These are phyloP conservation scores for Mycteria americana DNA, from an alignment of 2,797 vertebrate genomes.

Conservation along the genomic window DNA sequence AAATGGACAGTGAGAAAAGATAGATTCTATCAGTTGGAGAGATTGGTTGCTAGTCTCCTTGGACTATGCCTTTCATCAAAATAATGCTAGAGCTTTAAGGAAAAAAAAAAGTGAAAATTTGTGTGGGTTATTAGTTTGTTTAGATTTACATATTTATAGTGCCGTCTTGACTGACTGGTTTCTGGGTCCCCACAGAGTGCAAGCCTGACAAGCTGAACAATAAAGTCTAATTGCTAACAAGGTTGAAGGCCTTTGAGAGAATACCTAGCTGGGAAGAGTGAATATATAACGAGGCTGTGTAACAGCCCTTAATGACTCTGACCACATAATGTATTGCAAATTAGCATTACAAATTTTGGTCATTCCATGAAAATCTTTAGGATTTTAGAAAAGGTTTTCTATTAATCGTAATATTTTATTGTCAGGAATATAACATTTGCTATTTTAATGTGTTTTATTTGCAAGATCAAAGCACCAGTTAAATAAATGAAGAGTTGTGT, in stretches of 20 bases:
- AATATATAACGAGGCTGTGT: background rate
- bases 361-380: background rate
- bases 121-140: background rate
- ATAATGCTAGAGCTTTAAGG: background rate
- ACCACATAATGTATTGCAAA: background rate
- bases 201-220: background rate
- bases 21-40: background rate
- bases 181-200: background rate
- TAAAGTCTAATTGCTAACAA: constrained; percentile 11
- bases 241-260: background rate
- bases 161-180: background rate
- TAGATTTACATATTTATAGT: constrained; percentile 11
- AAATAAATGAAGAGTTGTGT: background rate
- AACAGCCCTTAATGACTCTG: background rate
- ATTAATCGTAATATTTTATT: background rate
- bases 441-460: background rate
- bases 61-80: background rate
- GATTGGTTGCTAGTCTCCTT: background rate
- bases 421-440: background rate
- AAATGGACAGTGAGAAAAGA: background rate
- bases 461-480: background rate
- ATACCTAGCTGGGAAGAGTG: background rate
- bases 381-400: background rate
- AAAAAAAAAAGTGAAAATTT: background rate
- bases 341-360: background rate